Percentiles rank a stretch among this genome's conserved stretches.
These are phyloP conservation scores for Meriones psammophilus DNA, from an alignment of 2,797 vertebrate genomes.

Conservation along the genomic window DNA sequence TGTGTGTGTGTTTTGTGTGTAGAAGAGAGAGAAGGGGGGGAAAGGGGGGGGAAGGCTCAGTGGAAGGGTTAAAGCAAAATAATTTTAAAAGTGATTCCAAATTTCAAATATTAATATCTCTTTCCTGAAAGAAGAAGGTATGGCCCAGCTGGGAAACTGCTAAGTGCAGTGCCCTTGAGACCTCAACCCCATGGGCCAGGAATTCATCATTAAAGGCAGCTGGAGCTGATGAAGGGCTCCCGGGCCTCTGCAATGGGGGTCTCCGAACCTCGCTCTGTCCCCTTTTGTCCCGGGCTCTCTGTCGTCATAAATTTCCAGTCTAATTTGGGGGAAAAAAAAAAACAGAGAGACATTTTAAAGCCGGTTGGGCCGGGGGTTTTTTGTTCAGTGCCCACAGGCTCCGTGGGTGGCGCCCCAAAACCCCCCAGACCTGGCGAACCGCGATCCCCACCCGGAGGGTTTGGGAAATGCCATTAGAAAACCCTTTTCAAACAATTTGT, in stretches of 20 bases:
- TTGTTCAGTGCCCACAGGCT: slow-evolving; percentile 39
- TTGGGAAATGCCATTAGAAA: slow-evolving; percentile 70
- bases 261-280: slow-evolving; percentile 95
- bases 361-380: slow-evolving; percentile 53
- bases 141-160: slow-evolving; percentile 90
- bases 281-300: slow-evolving; percentile 92
- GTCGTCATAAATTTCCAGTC: slow-evolving; percentile 96
- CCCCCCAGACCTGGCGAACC: neutral
- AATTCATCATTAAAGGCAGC: slow-evolving; percentile 90
- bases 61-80: slow-evolving; percentile 91
- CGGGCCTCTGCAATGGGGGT: slow-evolving; percentile 96
- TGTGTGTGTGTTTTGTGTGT: slow-evolving; percentile 15
- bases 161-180: slow-evolving; percentile 89
- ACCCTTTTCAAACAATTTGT: slow-evolving; percentile 73
- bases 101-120: slow-evolving; percentile 98
- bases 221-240: slow-evolving; percentile 94
- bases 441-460: slow-evolving; percentile 34
- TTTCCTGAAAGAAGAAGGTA: slow-evolving; percentile 97
- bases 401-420: slow-evolving; percentile 1
- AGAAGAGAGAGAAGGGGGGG: slow-evolving; percentile 40
- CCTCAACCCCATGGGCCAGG: slow-evolving; percentile 86
- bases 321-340: slow-evolving; percentile 90
- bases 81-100: slow-evolving; percentile 96
- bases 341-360: slow-evolving; percentile 86
- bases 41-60: slow-evolving; percentile 69